A percentile compares a stretch with the other conserved stretches of the same genome.
Conservation (phyloP, 2,113 vertebrate genomes). For the Phaethornis superciliosus region DNA sequence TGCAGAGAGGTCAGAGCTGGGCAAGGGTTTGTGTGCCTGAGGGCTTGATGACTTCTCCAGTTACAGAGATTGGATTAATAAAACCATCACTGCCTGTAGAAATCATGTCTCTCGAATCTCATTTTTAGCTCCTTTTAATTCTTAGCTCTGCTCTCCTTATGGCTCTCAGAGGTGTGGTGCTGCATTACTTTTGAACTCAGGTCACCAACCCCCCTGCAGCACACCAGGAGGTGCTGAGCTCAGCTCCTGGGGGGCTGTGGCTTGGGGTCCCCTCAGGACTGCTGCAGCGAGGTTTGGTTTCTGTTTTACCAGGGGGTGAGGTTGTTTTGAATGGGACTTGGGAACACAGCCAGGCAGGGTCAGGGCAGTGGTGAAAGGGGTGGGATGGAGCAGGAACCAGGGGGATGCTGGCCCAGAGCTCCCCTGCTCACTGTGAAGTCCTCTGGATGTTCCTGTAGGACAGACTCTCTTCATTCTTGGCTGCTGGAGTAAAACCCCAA, state of each 20-base stretch:
- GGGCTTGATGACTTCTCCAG: not conserved
- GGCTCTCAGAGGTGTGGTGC: not conserved
- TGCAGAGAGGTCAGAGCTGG: too few species aligned
- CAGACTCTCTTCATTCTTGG: not conserved
- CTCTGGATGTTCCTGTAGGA: accelerated
- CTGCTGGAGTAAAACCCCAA: not conserved
- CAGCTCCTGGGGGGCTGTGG: not conserved
- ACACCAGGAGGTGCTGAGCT: too few species aligned
- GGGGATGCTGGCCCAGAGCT: not conserved
- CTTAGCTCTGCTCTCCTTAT: not conserved
- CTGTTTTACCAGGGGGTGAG: not conserved
- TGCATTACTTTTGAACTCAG: too few species aligned
- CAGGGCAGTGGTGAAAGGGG: not conserved
- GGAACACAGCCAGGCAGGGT: accelerated
- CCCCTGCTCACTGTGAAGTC: accelerated
- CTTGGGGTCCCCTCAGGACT: accelerated
- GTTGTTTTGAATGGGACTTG: not conserved
- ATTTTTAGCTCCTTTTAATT: not conserved
- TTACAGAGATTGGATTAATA: not conserved
- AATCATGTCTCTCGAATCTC: accelerated
- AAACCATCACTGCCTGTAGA: accelerated
- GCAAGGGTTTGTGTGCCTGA: accelerated
- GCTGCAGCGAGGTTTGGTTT: not conserved
- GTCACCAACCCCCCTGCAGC: too few species aligned
- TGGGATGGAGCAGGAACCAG: not conserved